Conservation (phyloP, 2,888 invertebrate species). For the Apodemia mormo region DNA sequence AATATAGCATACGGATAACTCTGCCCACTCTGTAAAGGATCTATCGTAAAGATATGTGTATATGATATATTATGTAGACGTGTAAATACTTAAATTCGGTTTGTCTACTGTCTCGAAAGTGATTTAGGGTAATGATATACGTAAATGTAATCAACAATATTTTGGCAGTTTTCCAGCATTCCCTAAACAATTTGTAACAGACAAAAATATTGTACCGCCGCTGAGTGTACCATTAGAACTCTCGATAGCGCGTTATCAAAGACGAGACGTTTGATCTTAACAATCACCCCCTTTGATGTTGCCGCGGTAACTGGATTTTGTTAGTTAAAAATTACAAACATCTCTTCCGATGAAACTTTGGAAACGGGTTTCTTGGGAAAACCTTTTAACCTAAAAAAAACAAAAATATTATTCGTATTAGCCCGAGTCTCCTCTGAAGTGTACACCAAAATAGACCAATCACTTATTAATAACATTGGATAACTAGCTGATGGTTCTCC, state of each 20-base stretch:
- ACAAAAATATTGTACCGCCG: background rate
- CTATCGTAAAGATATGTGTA: too few species aligned
- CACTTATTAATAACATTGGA: too few species aligned
- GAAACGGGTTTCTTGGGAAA: conserved; percentile 32
- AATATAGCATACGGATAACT: too few species aligned
- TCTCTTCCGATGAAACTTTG: conserved; percentile 47
- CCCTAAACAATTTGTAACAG: background rate
- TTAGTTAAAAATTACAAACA: conserved; percentile 60
- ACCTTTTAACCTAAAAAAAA: conserved; percentile 3
- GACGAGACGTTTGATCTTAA: conserved; percentile 54
- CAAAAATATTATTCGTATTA: background rate
- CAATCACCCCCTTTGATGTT: conserved; percentile 53
- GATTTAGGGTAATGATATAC: background rate
- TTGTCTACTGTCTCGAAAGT: background rate
- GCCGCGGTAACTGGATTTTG: conserved; percentile 58
- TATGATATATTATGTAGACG: too few species aligned
- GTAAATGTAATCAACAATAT: background rate
- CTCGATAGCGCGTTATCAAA: conserved; percentile 12
- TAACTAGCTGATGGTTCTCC: too few species aligned
- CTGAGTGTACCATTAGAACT: conserved; percentile 6
- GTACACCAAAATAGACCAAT: background rate
- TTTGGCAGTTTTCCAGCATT: background rate
- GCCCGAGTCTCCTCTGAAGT: background rate
- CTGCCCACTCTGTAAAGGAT: too few species aligned
- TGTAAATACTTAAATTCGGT: background rate